A percentile compares a stretch with the other conserved stretches of the same genome.
Conservation (phyloP, 2,113 vertebrate species). For the Synodontis membranacea region DNA sequence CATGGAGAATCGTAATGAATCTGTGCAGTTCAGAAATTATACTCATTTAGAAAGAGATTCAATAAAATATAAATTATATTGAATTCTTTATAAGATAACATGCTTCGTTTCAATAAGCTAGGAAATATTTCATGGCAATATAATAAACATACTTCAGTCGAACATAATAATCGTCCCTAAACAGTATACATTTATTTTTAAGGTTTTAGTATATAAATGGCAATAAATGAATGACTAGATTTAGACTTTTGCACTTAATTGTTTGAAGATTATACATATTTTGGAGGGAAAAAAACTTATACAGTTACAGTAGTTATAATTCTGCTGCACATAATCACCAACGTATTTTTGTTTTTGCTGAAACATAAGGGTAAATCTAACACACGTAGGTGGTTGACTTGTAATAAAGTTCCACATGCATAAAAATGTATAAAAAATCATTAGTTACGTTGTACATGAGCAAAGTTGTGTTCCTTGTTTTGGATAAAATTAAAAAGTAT, state of each 20-base stretch:
- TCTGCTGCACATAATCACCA: not conserved
- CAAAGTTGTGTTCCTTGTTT: not conserved
- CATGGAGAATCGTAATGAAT: not conserved
- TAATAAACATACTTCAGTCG: not conserved
- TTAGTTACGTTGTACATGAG: not conserved
- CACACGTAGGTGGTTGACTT: not conserved
- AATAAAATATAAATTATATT: too few relatives aligned
- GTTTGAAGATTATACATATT: too few relatives aligned
- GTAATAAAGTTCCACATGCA: not conserved
- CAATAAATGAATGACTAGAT: not conserved
- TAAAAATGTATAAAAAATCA: not conserved
- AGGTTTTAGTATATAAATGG: too few relatives aligned
- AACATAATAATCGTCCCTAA: too few relatives aligned
- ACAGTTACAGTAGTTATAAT: not conserved
- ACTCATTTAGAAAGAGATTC: not conserved
- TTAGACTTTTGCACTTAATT: not conserved
- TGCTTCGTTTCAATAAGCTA: not conserved
- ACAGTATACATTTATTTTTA: too few relatives aligned
- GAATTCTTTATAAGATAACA: not conserved
- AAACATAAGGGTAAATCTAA: not conserved
- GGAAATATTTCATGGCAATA: not conserved
- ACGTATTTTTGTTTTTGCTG: not conserved
- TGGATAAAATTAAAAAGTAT: not conserved
- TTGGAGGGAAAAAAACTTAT: not conserved
- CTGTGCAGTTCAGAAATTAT: not conserved